These are phyloP conservation scores for Anniella stebbinsi DNA, from an alignment of 2,797 vertebrate genomes.

Conservation along the genomic window DNA sequence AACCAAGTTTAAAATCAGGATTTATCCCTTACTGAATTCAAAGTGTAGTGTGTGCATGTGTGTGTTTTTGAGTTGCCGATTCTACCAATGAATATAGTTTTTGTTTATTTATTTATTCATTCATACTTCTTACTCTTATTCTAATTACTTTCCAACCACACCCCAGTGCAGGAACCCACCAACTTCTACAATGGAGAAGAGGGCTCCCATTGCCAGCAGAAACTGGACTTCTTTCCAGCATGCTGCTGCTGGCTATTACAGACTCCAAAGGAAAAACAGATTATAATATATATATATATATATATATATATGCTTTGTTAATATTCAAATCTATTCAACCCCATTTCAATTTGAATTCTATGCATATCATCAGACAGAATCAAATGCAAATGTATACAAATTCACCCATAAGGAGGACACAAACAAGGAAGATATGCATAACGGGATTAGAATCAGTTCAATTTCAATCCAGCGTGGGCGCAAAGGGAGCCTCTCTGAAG, in stretches of 20 bases:
- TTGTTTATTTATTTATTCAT: background rate
- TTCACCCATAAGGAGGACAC: slow-evolving; percentile 78
- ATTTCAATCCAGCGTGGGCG: slow-evolving; percentile 1
- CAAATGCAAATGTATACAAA: slow-evolving; percentile 84
- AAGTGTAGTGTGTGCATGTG: no score
- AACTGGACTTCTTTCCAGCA: slow-evolving; percentile 26
- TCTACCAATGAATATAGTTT: background rate
- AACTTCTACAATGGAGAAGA: background rate
- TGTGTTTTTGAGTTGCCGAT: background rate
- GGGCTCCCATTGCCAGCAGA: background rate
- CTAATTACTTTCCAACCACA: background rate
- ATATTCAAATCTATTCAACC: slow-evolving; percentile 83
- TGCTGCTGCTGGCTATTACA: slow-evolving; percentile 61
- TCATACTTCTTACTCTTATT: background rate
- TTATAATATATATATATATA: slow-evolving; percentile 31
- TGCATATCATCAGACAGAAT: slow-evolving; percentile 81
- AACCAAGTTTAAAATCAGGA: background rate
- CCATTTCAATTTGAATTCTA: slow-evolving; percentile 82
- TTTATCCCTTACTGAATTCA: background rate
- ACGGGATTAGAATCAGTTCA: slow-evolving; percentile 77
- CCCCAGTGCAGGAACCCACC: background rate
- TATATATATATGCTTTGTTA: slow-evolving; percentile 71
- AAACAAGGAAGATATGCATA: slow-evolving; percentile 77
- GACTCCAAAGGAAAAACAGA: slow-evolving; percentile 66
- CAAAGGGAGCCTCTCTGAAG: slow-evolving; percentile 6